Evolutionary conservation across 2,113 vertebrate species (phyloP), one percentile per base, ranked within the genome.

Genomic region (Oryzias melastigma): DNA sequence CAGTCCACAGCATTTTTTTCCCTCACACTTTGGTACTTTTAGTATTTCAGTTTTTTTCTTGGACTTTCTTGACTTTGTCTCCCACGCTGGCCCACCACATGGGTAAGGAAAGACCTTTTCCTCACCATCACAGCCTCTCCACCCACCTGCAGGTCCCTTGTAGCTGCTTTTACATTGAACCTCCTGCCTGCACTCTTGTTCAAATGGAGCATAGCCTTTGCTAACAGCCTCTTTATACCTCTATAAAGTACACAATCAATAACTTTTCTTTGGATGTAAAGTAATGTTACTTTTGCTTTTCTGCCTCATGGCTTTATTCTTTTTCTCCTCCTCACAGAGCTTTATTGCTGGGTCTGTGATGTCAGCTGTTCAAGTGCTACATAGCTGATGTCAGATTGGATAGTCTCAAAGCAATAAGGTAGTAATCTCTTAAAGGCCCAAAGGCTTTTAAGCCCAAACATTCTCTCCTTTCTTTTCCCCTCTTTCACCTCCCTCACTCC

Each of bases 351-450:
- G 61, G 54, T 58, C 65, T 61, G 51, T 63, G 79, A 68, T 78
- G 86, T 87, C 86, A 87, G 83, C 80, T 85, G 80, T 79, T 83
- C 81, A 68, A 71, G 76, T 42, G 71, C 78, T 83, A 81, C 76
- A 77, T 75, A 81, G 71, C 76, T 82, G 83, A 89, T 87, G 88
- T 86, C 86, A 86, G 83, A 87, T 78, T 77, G 82, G 84, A 84
- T 52, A 85, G 88, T 90, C 86, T 88, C 88, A 88, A 87, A 88
- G 88, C 88, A 89, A 89, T 89, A 89, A 86, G 65, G 74, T 75
- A 78, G 81, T 89, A 88, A 89, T 89, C 80, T 85, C 78, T 85
- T 85, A 68, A 83, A 87, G 78, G 83, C 88, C 82, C 85, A 72
- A 76, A 85, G 84, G 85, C 82, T 75, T 82, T 73, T 69, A 80